Conservation (phyloP, 64 coral and sea anemone species). For the Stichodactyla mertensii region DNA sequence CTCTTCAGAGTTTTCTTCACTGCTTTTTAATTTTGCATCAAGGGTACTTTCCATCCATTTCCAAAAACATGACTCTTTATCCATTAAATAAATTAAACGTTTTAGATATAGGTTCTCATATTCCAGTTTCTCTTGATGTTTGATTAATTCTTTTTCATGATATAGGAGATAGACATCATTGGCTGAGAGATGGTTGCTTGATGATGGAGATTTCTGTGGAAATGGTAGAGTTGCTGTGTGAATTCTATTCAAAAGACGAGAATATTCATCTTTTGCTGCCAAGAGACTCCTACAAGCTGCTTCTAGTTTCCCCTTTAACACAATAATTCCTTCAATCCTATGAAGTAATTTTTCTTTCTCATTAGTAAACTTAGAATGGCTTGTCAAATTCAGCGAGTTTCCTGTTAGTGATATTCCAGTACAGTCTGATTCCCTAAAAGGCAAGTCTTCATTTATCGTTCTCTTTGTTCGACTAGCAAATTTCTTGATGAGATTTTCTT, state of each 20-base stretch:
- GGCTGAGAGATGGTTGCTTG: conserved; percentile 49
- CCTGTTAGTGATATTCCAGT: neutral
- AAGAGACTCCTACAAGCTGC: conserved; percentile 34
- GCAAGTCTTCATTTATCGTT: conserved; percentile 49
- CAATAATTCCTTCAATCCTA: neutral
- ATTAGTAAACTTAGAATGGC: neutral
- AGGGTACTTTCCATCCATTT: conserved; percentile 92
- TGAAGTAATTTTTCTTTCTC: neutral
- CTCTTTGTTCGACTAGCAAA: conserved; percentile 23
- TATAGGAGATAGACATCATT: conserved; percentile 70
- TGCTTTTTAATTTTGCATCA: conserved; percentile 35
- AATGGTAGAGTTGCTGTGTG: conserved; percentile 37
- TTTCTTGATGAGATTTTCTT: conserved; percentile 50
- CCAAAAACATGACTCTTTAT: conserved; percentile 70
- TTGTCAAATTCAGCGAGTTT: neutral
- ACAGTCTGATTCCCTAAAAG: neutral
- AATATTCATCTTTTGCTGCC: conserved; percentile 36
- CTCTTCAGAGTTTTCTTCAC: conserved; percentile 7
- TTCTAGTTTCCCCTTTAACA: conserved; percentile 23
- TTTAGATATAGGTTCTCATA: conserved; percentile 56
- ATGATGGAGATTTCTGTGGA: neutral
- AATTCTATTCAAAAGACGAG: conserved; percentile 43
- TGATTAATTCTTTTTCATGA: conserved; percentile 48
- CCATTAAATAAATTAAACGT: conserved; percentile 43
- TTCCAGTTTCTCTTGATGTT: conserved; percentile 45